Percentiles rank a stretch among this genome's conserved stretches.
Evolutionary conservation across 2,888 invertebrate species (phyloP).

Genomic region (Petrolisthes manimaculis): DNA sequence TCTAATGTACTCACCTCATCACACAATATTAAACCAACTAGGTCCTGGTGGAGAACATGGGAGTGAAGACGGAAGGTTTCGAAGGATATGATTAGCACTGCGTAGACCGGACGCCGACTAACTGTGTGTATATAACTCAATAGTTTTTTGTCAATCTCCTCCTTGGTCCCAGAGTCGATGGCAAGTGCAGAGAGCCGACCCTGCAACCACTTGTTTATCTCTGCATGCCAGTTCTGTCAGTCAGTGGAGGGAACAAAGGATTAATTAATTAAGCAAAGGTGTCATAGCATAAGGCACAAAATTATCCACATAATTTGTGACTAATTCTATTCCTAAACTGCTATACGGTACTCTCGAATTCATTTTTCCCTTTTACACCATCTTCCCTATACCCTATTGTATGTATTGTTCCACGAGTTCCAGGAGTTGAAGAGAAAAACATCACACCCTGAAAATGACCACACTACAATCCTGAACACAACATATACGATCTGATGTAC

Average conservation of each 20-base stretch:
- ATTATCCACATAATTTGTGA: not conserved
- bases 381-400: too few species aligned
- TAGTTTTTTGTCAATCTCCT: slow-evolving; percentile 84
- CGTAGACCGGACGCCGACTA: slow-evolving; percentile 83
- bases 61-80: slow-evolving; percentile 97
- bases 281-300: not conserved
- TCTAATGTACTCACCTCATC: slow-evolving; percentile 79
- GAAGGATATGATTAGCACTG: slow-evolving; percentile 97
- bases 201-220: slow-evolving; percentile 95
- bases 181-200: slow-evolving; percentile 84
- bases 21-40: slow-evolving; percentile 96
- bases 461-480: too few species aligned
- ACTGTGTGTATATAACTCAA: slow-evolving; percentile 80
- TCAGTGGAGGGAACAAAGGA: not conserved
- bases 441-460: too few species aligned
- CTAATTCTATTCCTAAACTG: not conserved
- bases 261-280: not conserved
- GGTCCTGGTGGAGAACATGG: slow-evolving; percentile 86
- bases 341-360: not conserved
- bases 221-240: slow-evolving; percentile 93
- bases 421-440: too few species aligned
- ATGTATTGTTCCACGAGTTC: too few species aligned
- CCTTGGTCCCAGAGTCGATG: slow-evolving; percentile 89
- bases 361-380: not conserved
- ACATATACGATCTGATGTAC: not conserved